Evolutionary conservation across 2,113 vertebrate genomes (phyloP), one percentile per base, ranked within the genome.

Genomic region (Osmerus mordax): DNA sequence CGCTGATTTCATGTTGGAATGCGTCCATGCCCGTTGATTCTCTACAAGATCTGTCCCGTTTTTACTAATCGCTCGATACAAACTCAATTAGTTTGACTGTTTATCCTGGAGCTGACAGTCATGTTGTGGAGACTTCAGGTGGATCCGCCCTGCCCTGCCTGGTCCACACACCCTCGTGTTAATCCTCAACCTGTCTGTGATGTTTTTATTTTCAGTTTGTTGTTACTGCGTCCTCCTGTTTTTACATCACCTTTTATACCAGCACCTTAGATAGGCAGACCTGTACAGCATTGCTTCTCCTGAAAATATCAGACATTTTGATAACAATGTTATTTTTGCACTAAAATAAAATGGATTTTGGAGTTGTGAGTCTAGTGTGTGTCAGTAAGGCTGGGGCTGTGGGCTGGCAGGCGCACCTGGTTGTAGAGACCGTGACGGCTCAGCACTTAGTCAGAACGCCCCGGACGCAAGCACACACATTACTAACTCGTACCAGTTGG

Each of bases 201-300:
- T 25, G 47, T 79, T 72, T 69, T 58, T 69, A 72, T 54, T 58
- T 83, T 78, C 80, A 80, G 54, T 65, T 80, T 81, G 61, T 83
- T 79, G 75, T 84, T 85, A 62, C 64, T 76, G 53, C 71, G 77
- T 87, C 55, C 72, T 73, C 61, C 25, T 73, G 64, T 88, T 89
- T 81, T 9, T 76, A 77, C 71, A 62, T 83, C 67, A 87, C 70
- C 68, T 73, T 66, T 78, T 23, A 83, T 87, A 84, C 82, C 85
- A 89, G 92, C 91, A 92, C 90, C 92, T 93, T 92, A 89, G 80
- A 74, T 80, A 70, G 81, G 75, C 83, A 85, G 75, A 88, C 79
- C 79, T 81, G 67, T 82, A 81, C 74, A 78, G 82, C 83, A 80
- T 89, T 86, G 83, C 75, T 89, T 85, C 81, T 85, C 76, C 77